Evolutionary conservation across 2,113 vertebrate genomes (phyloP), one percentile per base, ranked within the genome.

Genomic region (Peromyscus polionotus): DNA sequence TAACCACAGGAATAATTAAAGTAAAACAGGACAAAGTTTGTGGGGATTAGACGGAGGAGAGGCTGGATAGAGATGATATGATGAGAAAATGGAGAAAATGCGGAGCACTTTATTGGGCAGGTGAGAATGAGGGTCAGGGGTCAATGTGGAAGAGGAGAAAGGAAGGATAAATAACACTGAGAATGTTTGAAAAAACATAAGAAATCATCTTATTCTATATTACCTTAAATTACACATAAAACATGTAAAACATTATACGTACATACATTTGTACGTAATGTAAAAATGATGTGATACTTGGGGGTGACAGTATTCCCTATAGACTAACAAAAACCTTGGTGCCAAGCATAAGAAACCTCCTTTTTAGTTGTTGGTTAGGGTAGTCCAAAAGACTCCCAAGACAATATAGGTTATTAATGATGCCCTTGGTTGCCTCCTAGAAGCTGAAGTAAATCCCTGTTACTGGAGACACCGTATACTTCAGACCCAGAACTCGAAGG

Each of bases 401-500:
- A 57, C 31, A 54, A 14, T 20, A 80, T 10, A 36, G 8, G 48
- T 48, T 79, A 54, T 5, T 24, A 19, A 13, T n/a, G 20, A 1
- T 61, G 80, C 6, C 13, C 12, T 39, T 26, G 20, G 36, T 39
- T 61, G 12, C 36, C 9, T 39, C 6, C 54, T 22, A n/a, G 54
- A 59, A 59, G 5, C 20, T 81, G 54, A 59, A n/a, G 51, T 28
- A 57, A 81, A 9, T 54, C 33, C 5, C 51, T 57, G 3, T 39
- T 59, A 26, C 54, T 59, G 79, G 24, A 61, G 57, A 16, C 13
- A 61, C n/a, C 57, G 42, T 6, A 26, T 7, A 7, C 80, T n/a
- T 39, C 3, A 39, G 57, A 61, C 36, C 36, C 6, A 61, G 22
- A 6, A 61, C 54, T 12, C 3, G 0, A 59, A 6, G 1, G 12